These are phyloP conservation scores for Thaleichthys pacificus DNA, from an alignment of 2,797 vertebrate species.

Conservation along the genomic window DNA sequence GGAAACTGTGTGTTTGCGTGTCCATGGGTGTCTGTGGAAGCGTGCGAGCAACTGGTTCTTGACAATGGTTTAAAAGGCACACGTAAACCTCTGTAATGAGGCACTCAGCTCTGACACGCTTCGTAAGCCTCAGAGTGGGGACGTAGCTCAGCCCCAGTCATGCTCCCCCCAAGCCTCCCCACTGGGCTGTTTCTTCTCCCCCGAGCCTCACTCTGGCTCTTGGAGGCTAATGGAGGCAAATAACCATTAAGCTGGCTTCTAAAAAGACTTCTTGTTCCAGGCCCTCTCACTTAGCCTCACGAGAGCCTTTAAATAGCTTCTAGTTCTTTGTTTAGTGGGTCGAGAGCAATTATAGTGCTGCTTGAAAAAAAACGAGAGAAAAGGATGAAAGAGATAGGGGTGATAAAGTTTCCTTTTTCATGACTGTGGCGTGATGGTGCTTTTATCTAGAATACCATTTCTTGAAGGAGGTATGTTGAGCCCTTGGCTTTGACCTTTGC, in stretches of 20 bases:
- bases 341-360: conserved; percentile 62
- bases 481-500: conserved; percentile 60
- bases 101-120: background rate
- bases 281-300: conserved; percentile 37
- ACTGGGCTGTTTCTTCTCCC: conserved; percentile 20
- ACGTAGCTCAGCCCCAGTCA: background rate
- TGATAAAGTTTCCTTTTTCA: conserved; percentile 40
- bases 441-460: conserved; percentile 65
- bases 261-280: conserved; percentile 52
- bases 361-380: conserved; percentile 28
- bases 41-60: background rate
- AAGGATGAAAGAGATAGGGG: background rate
- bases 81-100: background rate
- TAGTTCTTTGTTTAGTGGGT: conserved; percentile 56
- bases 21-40: background rate
- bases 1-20: background rate
- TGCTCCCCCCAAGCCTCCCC: conserved; percentile 6
- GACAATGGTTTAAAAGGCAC: background rate
- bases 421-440: conserved; percentile 40
- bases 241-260: conserved; percentile 28
- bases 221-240: conserved; percentile 49
- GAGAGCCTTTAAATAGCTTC: conserved; percentile 64
- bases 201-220: conserved; percentile 31
- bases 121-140: background rate
- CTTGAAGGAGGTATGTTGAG: conserved; percentile 44